Percentiles rank a stretch among this genome's conserved stretches.
phyloP scores from a whole-genome alignment of 1,140 invertebrate species.

The Pissodes strobi region DNA sequence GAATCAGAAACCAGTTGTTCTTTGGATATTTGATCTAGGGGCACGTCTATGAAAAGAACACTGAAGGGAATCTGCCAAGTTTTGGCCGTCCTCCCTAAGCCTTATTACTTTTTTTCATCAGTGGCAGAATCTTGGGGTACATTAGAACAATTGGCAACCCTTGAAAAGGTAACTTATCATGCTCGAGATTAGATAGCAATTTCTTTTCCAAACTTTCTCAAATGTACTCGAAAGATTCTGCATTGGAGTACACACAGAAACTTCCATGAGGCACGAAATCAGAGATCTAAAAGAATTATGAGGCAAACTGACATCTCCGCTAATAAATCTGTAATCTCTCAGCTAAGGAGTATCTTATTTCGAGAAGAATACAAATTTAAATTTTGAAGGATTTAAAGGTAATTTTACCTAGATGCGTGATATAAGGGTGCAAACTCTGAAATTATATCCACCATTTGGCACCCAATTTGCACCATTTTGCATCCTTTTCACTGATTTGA shows the following conservation, averaged over 20 bases:
- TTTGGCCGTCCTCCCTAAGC: constrained; percentile 87
- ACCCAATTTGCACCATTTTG: too few relatives aligned
- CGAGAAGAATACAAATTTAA: too few relatives aligned
- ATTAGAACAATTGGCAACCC: constrained; percentile 88
- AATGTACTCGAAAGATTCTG: constrained; percentile 90
- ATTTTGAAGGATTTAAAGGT: too few relatives aligned
- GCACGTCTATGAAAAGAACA: constrained; percentile 85
- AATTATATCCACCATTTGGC: too few relatives aligned
- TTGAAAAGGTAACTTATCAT: constrained; percentile 80
- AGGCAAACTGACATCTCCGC: constrained; percentile 80
- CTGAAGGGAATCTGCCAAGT: constrained; percentile 84
- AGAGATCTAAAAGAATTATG: constrained; percentile 75
- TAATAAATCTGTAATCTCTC: constrained; percentile 83
- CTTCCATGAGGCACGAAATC: constrained; percentile 81
- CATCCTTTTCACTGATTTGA: too few relatives aligned
- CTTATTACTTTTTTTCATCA: constrained; percentile 81
- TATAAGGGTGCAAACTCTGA: too few relatives aligned
- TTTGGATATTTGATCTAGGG: constrained; percentile 67
- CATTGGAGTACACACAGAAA: constrained; percentile 89
- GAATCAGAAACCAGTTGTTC: constrained; percentile 72
- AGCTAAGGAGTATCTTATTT: too few relatives aligned
- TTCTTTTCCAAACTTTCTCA: constrained; percentile 90
- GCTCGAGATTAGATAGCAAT: constrained; percentile 85
- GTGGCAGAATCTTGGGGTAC: constrained; percentile 84
- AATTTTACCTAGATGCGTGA: too few relatives aligned